Evolutionary conservation across 2,888 invertebrate genomes (phyloP).

Genomic region (Myopa tessellatipennis): DNA sequence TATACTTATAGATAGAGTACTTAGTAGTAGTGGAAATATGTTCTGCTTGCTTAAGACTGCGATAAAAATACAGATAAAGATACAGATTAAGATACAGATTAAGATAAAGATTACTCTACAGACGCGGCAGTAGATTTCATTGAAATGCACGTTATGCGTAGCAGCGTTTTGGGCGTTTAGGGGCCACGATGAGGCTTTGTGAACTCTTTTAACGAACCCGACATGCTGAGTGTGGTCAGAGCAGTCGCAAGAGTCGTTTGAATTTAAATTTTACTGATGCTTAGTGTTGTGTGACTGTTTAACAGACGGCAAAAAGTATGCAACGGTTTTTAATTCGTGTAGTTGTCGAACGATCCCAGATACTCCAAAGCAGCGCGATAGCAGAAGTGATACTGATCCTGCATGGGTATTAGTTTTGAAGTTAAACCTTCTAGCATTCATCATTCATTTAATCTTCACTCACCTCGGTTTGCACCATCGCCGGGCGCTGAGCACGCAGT

Average conservation of each 20-base stretch:
- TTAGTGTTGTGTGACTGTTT: background rate
- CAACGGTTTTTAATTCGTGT: slow-evolving; percentile 78
- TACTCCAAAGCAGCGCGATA: slow-evolving; percentile 99
- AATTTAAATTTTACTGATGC: slow-evolving; percentile 4
- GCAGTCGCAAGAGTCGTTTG: background rate
- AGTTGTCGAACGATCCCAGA: slow-evolving; percentile 97
- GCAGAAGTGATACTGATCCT: slow-evolving; percentile 99
- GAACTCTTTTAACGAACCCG: background rate
- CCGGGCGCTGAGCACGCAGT: slow-evolving; percentile 96
- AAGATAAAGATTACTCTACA: slow-evolving; percentile 1
- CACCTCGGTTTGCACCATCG: slow-evolving; percentile 99
- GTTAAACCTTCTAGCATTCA: slow-evolving; percentile 15
- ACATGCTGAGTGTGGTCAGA: background rate
- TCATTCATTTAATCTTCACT: slow-evolving; percentile 42
- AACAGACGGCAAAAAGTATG: slow-evolving; percentile 24
- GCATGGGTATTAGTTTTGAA: slow-evolving; percentile 51
- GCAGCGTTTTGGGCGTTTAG: slow-evolving; percentile 23
- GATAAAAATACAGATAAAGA: background rate
- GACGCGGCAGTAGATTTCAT: slow-evolving; percentile 28
- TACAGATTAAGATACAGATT: slow-evolving; percentile 6
- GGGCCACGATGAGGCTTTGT: background rate
- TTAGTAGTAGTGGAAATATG: background rate
- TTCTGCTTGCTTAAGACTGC: background rate
- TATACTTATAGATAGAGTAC: background rate
- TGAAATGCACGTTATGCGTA: slow-evolving; percentile 36